These are phyloP conservation scores for Zaprionus inermis DNA, from an alignment of 1,140 invertebrate species.

Conservation along the genomic window DNA sequence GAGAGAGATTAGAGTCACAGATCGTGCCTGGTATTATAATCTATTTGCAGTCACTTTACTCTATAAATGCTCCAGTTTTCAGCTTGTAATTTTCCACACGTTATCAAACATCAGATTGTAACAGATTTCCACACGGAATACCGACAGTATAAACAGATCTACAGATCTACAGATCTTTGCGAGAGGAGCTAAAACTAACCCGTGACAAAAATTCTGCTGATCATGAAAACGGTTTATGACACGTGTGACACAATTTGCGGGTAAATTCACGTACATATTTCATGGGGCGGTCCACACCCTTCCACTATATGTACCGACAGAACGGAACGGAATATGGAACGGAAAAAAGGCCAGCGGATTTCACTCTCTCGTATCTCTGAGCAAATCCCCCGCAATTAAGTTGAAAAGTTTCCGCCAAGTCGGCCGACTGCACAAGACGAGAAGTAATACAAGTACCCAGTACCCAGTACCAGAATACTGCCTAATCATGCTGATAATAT, in stretches of 20 bases:
- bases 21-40: neutral
- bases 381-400: slow-evolving; percentile 50
- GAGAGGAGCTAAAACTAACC: neutral
- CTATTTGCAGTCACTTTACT: slow-evolving; percentile 11
- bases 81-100: slow-evolving; percentile 12
- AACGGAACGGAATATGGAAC: neutral
- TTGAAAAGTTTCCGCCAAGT: slow-evolving; percentile 77
- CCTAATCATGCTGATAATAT: slow-evolving; percentile 69
- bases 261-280: slow-evolving; percentile 35
- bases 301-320: slow-evolving; percentile 5
- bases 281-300: slow-evolving; percentile 1
- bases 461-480: slow-evolving; percentile 13
- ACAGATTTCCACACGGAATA: slow-evolving; percentile 7
- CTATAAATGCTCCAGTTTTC: slow-evolving; percentile 3
- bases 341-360: neutral
- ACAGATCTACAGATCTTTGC: neutral
- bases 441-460: slow-evolving; percentile 18
- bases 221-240: slow-evolving; percentile 16
- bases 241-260: slow-evolving; percentile 2
- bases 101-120: slow-evolving; percentile 23
- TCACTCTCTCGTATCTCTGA: slow-evolving; percentile 38
- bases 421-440: slow-evolving; percentile 36
- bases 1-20: too few relatives aligned
- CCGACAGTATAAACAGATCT: neutral
- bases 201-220: neutral